Evolutionary conservation across 2,888 invertebrate species (phyloP).

Genomic region (Acanthoscelides obtectus): DNA sequence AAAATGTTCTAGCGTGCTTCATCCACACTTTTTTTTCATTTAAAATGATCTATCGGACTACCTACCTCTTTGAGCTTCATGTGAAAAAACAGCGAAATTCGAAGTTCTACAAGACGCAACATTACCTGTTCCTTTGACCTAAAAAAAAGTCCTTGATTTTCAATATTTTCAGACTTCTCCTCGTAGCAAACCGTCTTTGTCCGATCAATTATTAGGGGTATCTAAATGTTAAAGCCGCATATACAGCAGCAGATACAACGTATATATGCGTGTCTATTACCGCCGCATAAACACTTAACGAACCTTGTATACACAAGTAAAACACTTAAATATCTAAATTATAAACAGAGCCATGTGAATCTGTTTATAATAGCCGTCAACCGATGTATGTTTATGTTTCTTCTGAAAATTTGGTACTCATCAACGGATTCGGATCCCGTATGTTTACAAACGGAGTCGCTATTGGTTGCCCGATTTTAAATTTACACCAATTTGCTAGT

Average conservation of each 20-base stretch:
- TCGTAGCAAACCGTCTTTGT: background rate
- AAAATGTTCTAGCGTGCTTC: too few relatives aligned
- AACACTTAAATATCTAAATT: slow-evolving; percentile 43
- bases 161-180: background rate
- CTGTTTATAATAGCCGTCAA: slow-evolving; percentile 41
- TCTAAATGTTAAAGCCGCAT: background rate
- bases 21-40: too few relatives aligned
- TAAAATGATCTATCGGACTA: too few relatives aligned
- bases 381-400: slow-evolving; percentile 39
- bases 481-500: slow-evolving; percentile 16
- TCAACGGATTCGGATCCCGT: slow-evolving; percentile 40
- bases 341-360: slow-evolving; percentile 43
- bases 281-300: slow-evolving; percentile 43
- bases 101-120: too few relatives aligned
- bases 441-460: slow-evolving; percentile 42
- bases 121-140: too few relatives aligned
- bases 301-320: slow-evolving; percentile 43
- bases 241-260: background rate
- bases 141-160: too few relatives aligned
- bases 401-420: slow-evolving; percentile 44
- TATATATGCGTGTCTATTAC: slow-evolving; percentile 34
- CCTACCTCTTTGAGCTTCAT: too few relatives aligned
- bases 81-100: too few relatives aligned
- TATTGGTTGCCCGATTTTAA: slow-evolving; percentile 38
- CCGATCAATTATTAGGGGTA: background rate